A percentile compares a stretch with the other conserved stretches of the same genome.
Evolutionary conservation across 2,888 invertebrate species (phyloP).

Genomic region (Cecidostiba fungosa): DNA sequence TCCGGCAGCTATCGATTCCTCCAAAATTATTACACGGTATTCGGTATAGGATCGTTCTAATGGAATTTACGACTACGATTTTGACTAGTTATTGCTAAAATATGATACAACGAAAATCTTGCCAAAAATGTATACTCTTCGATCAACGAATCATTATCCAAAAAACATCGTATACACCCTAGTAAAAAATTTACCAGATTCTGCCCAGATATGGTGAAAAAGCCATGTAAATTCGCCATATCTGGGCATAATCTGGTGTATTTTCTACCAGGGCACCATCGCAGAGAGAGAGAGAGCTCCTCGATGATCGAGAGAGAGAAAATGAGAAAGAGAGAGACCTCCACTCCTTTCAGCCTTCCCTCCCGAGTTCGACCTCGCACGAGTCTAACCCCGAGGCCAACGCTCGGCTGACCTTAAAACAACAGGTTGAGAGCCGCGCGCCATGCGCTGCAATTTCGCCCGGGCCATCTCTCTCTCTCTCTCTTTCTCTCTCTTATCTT

Average conservation of each 20-base stretch:
- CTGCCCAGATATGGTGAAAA: no score
- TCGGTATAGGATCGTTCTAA: no score
- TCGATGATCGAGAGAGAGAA: background rate
- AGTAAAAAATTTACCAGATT: no score
- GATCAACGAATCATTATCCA: no score
- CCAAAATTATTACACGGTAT: background rate
- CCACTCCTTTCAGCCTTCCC: background rate
- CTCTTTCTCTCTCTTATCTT: background rate
- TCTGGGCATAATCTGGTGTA: no score
- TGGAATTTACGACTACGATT: no score
- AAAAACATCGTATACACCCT: no score
- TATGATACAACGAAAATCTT: no score
- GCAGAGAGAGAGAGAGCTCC: background rate
- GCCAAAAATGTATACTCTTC: no score
- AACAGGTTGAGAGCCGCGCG: slow-evolving; percentile 53
- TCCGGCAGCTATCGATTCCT: background rate
- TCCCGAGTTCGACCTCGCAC: background rate
- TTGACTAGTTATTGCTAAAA: no score
- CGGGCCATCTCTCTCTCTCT: background rate
- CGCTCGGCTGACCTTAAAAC: slow-evolving; percentile 60
- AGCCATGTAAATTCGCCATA: no score
- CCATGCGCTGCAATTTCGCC: slow-evolving; percentile 25
- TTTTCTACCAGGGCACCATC: no score
- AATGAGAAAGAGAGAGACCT: background rate
- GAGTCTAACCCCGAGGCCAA: slow-evolving; percentile 47